These are phyloP conservation scores for Drosophila helvetica DNA, from an alignment of 2,888 invertebrate genomes.

Conservation along the genomic window DNA sequence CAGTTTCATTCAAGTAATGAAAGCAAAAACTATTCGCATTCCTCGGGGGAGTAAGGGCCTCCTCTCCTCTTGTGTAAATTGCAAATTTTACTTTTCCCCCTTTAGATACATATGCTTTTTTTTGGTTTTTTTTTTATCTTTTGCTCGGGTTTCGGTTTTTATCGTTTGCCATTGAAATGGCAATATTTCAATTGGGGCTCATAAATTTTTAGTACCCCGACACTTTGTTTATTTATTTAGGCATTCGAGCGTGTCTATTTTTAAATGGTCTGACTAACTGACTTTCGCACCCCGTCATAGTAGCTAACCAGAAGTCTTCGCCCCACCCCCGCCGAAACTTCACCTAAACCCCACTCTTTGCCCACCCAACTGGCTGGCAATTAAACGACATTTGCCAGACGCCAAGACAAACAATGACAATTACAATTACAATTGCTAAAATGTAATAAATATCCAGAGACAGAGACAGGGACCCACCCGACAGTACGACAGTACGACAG, in stretches of 20 bases:
- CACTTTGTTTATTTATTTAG: slow-evolving; percentile 75
- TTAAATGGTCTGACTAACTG: slow-evolving; percentile 74
- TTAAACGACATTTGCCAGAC: slow-evolving; percentile 77
- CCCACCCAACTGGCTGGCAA: slow-evolving; percentile 52
- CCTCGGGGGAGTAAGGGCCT: slow-evolving; percentile 9
- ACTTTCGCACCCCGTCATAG: slow-evolving; percentile 63
- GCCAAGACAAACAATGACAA: slow-evolving; percentile 78
- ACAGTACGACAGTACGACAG: slow-evolving; percentile 1
- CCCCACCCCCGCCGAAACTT: neutral
- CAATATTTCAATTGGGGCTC: slow-evolving; percentile 71
- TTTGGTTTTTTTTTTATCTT: slow-evolving; percentile 40
- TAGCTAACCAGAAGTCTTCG: slow-evolving; percentile 13
- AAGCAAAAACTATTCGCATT: slow-evolving; percentile 66
- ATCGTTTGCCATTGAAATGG: slow-evolving; percentile 76
- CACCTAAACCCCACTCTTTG: neutral
- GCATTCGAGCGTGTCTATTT: slow-evolving; percentile 72
- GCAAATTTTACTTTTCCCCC: slow-evolving; percentile 40
- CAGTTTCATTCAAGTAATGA: slow-evolving; percentile 68
- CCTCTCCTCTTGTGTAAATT: slow-evolving; percentile 56
- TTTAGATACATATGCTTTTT: slow-evolving; percentile 14
- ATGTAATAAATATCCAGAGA: slow-evolving; percentile 67
- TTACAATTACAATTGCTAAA: slow-evolving; percentile 79
- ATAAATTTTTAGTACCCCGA: slow-evolving; percentile 74
- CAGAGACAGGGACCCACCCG: neutral
- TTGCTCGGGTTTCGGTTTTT: slow-evolving; percentile 47